Evolutionary conservation across 1,140 invertebrate genomes (phyloP), one percentile per base, ranked within the genome.

Genomic region (Eufriesea mexicana): DNA sequence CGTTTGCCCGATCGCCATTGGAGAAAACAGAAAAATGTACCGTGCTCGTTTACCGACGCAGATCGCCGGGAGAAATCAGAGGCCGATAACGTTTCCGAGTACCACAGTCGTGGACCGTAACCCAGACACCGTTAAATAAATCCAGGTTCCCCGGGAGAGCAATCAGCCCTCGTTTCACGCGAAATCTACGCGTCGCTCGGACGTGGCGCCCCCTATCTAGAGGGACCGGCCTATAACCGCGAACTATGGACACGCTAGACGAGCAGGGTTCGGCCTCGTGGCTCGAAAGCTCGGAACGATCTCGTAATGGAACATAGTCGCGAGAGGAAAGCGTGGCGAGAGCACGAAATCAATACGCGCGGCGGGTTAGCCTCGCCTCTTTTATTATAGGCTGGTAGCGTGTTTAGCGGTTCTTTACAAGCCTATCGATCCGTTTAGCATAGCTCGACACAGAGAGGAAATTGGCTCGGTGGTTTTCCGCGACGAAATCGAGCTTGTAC

Each of bases 341-440:
- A 23, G 28, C 45, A 28, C 10, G 23, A 74, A 76, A 81, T 81
- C 79, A 55, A 81, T 81, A 66, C 42, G 42, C 20, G 7, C 35
- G 10, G 20, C 35, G 64, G 8, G n/a, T 57, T 73, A 73, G 54
- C 71, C 74, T 70, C 64, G 55, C 25, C 64, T 77, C 74, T 83
- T 78, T 64, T 78, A 78, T 70, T 77, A 70, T 23, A 10, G 45
- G 25, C 28, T 35, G 35, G 64, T 77, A 23, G 64, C 74, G 54
- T 68, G 64, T 79, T 57, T 70, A 61, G 45, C 47, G 55, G 66
- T 74, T 73, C 68, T 78, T 84, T 57, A 55, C 23, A 71, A 84
- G 82, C 73, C 42, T 45, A 87, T 87, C 85, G 86, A 87, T 87
- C 74, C 76, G 59, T 84, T 74, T 79, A 70, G 18, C 79, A 73